Evolutionary conservation across 2,888 invertebrate species (phyloP).

Genomic region (Micropterix aruncella): DNA sequence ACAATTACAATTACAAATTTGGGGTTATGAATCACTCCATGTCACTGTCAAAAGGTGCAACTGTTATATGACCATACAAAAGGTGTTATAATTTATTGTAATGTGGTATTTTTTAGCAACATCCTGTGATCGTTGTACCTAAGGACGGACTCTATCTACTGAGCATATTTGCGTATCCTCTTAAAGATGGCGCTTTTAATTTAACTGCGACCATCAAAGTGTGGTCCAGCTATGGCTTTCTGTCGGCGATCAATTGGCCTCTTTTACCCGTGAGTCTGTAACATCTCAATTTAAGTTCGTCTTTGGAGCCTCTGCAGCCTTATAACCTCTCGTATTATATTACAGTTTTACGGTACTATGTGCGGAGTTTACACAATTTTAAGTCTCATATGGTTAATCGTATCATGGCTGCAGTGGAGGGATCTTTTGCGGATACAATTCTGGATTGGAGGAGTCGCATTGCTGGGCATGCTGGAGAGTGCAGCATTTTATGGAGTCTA

Average conservation of each 20-base stretch:
- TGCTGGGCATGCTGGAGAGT: slow-evolving; percentile 75
- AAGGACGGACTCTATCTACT: slow-evolving; percentile 63
- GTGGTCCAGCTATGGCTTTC: slow-evolving; percentile 62
- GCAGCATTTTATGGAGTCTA: slow-evolving; percentile 88
- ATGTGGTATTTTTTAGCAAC: slow-evolving; percentile 14
- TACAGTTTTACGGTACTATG: slow-evolving; percentile 81
- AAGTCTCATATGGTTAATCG: slow-evolving; percentile 68
- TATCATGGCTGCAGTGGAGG: slow-evolving; percentile 79
- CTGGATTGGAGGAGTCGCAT: slow-evolving; percentile 88
- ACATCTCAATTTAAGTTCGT: too few species aligned
- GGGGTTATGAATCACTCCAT: too few species aligned
- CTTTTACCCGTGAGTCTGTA: slow-evolving; percentile 53
- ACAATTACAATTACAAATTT: too few species aligned
- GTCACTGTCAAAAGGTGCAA: too few species aligned
- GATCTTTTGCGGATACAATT: slow-evolving; percentile 87
- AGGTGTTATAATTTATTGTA: too few species aligned
- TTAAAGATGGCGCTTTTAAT: slow-evolving; percentile 32
- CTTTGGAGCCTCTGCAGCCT: too few species aligned
- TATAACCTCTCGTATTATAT: slow-evolving; percentile 11
- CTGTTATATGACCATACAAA: too few species aligned
- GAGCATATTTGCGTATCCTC: slow-evolving; percentile 22
- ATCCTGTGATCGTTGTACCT: slow-evolving; percentile 40
- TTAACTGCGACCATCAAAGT: slow-evolving; percentile 56
- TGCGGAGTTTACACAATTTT: slow-evolving; percentile 75
- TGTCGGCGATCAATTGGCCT: slow-evolving; percentile 85